Evolutionary conservation across 2,888 invertebrate species (phyloP).

Genomic region (Spodoptera exigua): DNA sequence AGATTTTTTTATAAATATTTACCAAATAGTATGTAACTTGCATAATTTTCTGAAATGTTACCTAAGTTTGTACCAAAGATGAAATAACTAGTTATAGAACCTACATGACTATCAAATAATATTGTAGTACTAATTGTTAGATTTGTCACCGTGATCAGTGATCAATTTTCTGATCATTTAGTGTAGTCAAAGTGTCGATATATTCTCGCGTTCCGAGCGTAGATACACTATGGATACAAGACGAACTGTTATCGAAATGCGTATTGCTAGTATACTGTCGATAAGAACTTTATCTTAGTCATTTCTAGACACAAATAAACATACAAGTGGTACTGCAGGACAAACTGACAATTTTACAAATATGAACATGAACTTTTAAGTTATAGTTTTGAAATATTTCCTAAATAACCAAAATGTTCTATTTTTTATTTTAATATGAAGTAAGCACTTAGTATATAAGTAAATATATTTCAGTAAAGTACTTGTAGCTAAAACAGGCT

Average conservation of each 20-base stretch:
- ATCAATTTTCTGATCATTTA: constrained; percentile 2
- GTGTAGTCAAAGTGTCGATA: background rate
- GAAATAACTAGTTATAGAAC: constrained; percentile 19
- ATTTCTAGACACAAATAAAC: background rate
- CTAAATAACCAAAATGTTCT: constrained; percentile 5
- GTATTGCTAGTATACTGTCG: constrained; percentile 26
- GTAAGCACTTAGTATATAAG: constrained; percentile 11
- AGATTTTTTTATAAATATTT: constrained; percentile 11
- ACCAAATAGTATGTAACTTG: constrained; percentile 11
- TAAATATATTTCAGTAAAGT: constrained; percentile 8
- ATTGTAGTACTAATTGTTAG: constrained; percentile 20
- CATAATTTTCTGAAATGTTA: constrained; percentile 11
- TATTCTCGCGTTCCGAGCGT: background rate
- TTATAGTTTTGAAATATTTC: no score
- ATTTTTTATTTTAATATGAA: constrained; percentile 19
- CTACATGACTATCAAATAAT: constrained; percentile 28
- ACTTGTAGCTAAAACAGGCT: constrained; percentile 20
- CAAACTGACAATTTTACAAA: constrained; percentile 15
- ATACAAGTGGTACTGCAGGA: constrained; percentile 6
- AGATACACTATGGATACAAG: background rate
- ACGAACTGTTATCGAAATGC: background rate
- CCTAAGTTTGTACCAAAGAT: constrained; percentile 50
- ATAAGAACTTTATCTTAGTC: constrained; percentile 17
- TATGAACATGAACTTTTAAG: background rate
- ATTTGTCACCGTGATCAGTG: constrained; percentile 17